Evolutionary conservation across 2,797 vertebrate species (phyloP), one percentile per base, ranked within the genome.

Genomic region (Allobates femoralis): DNA sequence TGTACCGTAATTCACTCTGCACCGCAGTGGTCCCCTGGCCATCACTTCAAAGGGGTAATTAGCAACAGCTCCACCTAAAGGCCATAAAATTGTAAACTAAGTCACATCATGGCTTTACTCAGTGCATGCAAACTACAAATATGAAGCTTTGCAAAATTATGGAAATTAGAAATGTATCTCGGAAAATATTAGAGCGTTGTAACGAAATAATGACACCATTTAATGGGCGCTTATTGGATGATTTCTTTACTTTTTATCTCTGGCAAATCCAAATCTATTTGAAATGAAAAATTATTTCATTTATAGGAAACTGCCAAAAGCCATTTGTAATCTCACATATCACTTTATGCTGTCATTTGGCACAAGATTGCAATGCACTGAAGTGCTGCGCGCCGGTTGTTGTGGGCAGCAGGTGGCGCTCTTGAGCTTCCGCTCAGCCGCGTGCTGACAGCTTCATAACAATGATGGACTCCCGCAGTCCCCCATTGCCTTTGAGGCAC

Each of bases 401-500:
- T 5, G 58, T 26, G 60, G 28, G 26, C 86, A 81, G 86, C 77
- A 88, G 86, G 74, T 88, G 86, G 86, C 41, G 86, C 69, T 56
- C 32, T 85, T 85, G 83, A 88, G 83, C 86, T 69, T 19, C 64
- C 0, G 46, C 83, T 74, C 32, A 23, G 41, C 73, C 21, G 23
- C 15, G 30, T 23, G 53, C 10, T 88, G 86, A 85, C 86, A 85
- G 86, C 67, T 84, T 81, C 60, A 69, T 84, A 88, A 84, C 69
- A 76, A 76, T 88, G 86, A 88, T 75, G 82, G 78, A 81, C 77
- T 81, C 86, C 86, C 84, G 86, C 82, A 75, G 77, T 81, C 64
- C 66, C 77, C 77, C 56, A 41, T 80, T 84, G 82, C 82, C 86
- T 88, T 85, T 81, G 69, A 85, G 82, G 81, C 83, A 81, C 3